These are phyloP conservation scores for Eolophus roseicapilla DNA, from an alignment of 2,113 vertebrate species.

Conservation along the genomic window DNA sequence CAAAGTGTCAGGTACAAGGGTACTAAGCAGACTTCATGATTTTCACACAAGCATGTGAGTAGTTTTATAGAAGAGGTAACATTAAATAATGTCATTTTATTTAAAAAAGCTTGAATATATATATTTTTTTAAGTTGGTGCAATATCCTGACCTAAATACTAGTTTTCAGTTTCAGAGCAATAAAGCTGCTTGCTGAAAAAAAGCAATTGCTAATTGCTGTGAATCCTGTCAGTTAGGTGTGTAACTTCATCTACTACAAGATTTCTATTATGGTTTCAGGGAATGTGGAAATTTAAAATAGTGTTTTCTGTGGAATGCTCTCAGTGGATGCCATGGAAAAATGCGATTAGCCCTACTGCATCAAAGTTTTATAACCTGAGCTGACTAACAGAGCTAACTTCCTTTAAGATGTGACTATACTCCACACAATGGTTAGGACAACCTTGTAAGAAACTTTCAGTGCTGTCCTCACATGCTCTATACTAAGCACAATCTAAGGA, in stretches of 20 bases:
- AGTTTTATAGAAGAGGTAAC: background rate
- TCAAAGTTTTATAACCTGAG: background rate
- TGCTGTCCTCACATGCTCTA: background rate
- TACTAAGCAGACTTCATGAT: background rate
- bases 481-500: background rate
- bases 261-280: background rate
- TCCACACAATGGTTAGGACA: too few relatives aligned
- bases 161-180: background rate
- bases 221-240: rapidly evolving
- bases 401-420: background rate
- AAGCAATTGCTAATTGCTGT: background rate
- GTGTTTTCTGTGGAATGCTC: background rate
- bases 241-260: background rate
- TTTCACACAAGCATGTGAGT: background rate
- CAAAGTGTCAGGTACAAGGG: too few relatives aligned
- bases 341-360: rapidly evolving
- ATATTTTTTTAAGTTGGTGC: background rate
- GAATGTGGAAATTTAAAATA: background rate
- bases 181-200: background rate
- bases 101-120: background rate
- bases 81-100: background rate
- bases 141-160: background rate
- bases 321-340: background rate
- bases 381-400: background rate
- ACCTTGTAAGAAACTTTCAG: background rate